Conservation (phyloP, 1,140 invertebrate species). For the Centruroides vittatus region DNA sequence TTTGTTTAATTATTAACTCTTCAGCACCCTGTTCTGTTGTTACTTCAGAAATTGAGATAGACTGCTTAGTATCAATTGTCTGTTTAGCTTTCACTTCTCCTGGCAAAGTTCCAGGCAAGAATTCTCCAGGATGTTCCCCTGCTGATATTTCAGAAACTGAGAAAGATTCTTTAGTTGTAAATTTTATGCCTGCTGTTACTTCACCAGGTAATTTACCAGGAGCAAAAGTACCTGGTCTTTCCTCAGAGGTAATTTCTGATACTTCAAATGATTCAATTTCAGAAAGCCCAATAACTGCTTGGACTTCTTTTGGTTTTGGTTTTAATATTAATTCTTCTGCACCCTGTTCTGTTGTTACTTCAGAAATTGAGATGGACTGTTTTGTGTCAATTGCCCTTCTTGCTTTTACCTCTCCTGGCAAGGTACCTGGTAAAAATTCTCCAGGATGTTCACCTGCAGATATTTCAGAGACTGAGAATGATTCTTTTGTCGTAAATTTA, state of each 20-base stretch:
- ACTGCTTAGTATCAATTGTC: neutral
- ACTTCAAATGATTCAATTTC: conserved; percentile 4
- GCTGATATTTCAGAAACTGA: conserved; percentile 9
- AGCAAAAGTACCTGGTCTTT: conserved; percentile 4
- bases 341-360: conserved; percentile 9
- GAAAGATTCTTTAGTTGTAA: conserved; percentile 5
- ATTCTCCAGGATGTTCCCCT: conserved; percentile 12
- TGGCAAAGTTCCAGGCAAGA: conserved; percentile 10
- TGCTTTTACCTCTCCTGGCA: conserved; percentile 10
- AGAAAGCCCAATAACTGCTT: conserved; percentile 1
- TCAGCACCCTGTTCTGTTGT: neutral
- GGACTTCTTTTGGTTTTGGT: neutral
- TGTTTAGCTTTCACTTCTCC: conserved; percentile 12
- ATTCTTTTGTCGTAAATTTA: conserved; percentile 1
- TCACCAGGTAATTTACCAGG: conserved; percentile 2
- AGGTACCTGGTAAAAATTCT: conserved; percentile 4
- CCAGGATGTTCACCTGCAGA: conserved; percentile 2
- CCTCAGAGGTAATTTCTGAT: conserved; percentile 6
- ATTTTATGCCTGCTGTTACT: conserved; percentile 3
- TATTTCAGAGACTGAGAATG: conserved; percentile 5
- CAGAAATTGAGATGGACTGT: conserved; percentile 11
- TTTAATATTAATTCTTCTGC: conserved; percentile 1
- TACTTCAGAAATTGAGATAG: neutral
- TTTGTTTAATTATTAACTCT: neutral
- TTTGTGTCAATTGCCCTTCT: conserved; percentile 3